A percentile compares a stretch with the other conserved stretches of the same genome.
Evolutionary conservation across 35 echinoderm and acorn worm genomes (phyloP).

Genomic region (Eucidaris tribuloides): DNA sequence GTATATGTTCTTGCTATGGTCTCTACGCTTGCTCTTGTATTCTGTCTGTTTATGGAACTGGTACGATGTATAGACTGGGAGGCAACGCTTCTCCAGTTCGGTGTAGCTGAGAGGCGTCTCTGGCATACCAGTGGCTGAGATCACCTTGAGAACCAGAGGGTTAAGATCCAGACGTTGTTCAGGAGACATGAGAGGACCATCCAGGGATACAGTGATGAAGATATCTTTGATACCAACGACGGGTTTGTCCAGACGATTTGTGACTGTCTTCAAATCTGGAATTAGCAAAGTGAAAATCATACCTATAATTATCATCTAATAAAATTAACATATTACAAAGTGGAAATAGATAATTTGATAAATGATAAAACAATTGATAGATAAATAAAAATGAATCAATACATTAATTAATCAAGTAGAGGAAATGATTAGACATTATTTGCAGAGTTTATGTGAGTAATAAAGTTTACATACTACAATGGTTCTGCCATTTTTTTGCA

Average conservation of each 20-base stretch:
- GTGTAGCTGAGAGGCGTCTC: slow-evolving; percentile 48
- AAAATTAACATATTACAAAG: too few species aligned
- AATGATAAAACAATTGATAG: too few species aligned
- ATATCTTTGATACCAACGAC: slow-evolving; percentile 87
- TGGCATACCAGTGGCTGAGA: slow-evolving; percentile 59
- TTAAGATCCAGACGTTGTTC: slow-evolving; percentile 66
- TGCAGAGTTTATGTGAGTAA: too few species aligned
- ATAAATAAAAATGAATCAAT: too few species aligned
- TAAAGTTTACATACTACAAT: too few species aligned
- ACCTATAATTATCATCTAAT: too few species aligned
- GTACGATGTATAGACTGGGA: slow-evolving; percentile 74
- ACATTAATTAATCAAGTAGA: too few species aligned
- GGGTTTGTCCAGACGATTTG: slow-evolving; percentile 70
- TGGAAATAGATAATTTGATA: too few species aligned
- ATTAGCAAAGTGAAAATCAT: too few species aligned
- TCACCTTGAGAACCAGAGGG: slow-evolving; percentile 86
- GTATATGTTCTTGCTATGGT: slow-evolving; percentile 68
- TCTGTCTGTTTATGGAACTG: slow-evolving; percentile 68
- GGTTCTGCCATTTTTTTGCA: too few species aligned
- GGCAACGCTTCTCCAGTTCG: slow-evolving; percentile 57
- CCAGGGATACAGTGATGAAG: slow-evolving; percentile 92
- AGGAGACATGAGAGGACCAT: slow-evolving; percentile 90
- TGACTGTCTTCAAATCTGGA: slow-evolving; percentile 83
- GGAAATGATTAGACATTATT: too few species aligned
- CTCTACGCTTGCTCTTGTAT: slow-evolving; percentile 63